phyloP scores from a whole-genome alignment of 2,888 invertebrate species.

The Cataglyphis rosenhaueri region DNA sequence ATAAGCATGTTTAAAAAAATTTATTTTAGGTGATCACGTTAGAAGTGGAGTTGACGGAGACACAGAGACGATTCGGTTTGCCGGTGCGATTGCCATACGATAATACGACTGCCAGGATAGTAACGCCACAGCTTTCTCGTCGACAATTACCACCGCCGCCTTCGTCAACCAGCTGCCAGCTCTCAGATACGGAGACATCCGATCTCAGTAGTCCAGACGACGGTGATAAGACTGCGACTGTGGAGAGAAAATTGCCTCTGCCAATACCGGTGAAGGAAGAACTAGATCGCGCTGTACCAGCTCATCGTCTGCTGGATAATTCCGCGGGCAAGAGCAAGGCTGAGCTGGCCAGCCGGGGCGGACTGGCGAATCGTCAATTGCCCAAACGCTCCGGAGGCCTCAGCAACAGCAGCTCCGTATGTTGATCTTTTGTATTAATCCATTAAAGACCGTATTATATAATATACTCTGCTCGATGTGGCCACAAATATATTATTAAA shows the following conservation, averaged over 20 bases:
- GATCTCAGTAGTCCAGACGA: slow-evolving; percentile 93
- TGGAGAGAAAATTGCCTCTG: slow-evolving; percentile 89
- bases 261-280: slow-evolving; percentile 87
- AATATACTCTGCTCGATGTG: neutral
- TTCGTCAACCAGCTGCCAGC: slow-evolving; percentile 82
- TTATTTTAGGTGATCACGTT: slow-evolving; percentile 81
- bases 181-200: slow-evolving; percentile 94
- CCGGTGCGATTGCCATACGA: slow-evolving; percentile 94
- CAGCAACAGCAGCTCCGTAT: slow-evolving; percentile 89
- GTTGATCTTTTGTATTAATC: slow-evolving; percentile 68
- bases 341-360: slow-evolving; percentile 93
- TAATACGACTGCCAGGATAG: slow-evolving; percentile 90
- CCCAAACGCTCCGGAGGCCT: slow-evolving; percentile 86
- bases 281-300: slow-evolving; percentile 95
- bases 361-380: slow-evolving; percentile 91
- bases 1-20: neutral
- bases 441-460: slow-evolving; percentile 6
- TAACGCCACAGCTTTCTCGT: slow-evolving; percentile 92
- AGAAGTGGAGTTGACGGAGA: slow-evolving; percentile 87
- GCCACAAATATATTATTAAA: neutral
- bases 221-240: slow-evolving; percentile 91
- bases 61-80: slow-evolving; percentile 95
- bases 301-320: slow-evolving; percentile 94
- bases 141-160: slow-evolving; percentile 91
- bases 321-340: slow-evolving; percentile 94